Evolutionary conservation across 1,140 invertebrate species (phyloP).

Genomic region (Penaeus vannamei): DNA sequence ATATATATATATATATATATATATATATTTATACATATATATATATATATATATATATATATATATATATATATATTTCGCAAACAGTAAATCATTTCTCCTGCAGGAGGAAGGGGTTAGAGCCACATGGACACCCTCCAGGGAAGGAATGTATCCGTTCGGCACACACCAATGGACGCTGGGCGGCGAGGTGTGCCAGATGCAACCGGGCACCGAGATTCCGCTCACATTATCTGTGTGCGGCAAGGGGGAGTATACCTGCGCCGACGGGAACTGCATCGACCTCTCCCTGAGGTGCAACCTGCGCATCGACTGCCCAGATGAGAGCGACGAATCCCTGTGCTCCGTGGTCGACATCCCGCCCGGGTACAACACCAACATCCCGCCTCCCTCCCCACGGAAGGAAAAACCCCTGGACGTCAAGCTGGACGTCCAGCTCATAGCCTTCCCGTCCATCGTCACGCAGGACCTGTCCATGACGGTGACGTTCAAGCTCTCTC

Average conservation of each 20-base stretch:
- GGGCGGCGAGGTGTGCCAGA: constrained; percentile 17
- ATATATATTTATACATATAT: too few species aligned
- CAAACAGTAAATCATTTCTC: too few species aligned
- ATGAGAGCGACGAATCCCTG: constrained; percentile 89
- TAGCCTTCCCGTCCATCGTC: constrained; percentile 59
- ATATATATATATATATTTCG: too few species aligned
- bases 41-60: too few species aligned
- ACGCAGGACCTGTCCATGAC: constrained; percentile 55
- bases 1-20: too few species aligned
- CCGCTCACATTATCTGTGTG: constrained; percentile 74
- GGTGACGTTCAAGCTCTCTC: constrained; percentile 31
- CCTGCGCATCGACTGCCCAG: constrained; percentile 84
- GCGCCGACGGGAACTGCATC: constrained; percentile 92
- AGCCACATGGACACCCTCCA: constrained; percentile 11
- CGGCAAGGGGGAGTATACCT: constrained; percentile 86
- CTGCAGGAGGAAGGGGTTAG: background rate
- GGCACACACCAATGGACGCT: constrained; percentile 38
- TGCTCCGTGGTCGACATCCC: constrained; percentile 75
- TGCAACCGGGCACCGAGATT: constrained; percentile 30
- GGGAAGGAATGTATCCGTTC: constrained; percentile 36
- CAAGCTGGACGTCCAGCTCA: constrained; percentile 39
- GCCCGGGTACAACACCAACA: constrained; percentile 46
- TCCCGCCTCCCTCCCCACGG: constrained; percentile 41
- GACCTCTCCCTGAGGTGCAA: constrained; percentile 85
- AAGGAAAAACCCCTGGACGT: constrained; percentile 19